Evolutionary conservation across 1,140 invertebrate genomes (phyloP).

Genomic region (Drosophila guanche): DNA sequence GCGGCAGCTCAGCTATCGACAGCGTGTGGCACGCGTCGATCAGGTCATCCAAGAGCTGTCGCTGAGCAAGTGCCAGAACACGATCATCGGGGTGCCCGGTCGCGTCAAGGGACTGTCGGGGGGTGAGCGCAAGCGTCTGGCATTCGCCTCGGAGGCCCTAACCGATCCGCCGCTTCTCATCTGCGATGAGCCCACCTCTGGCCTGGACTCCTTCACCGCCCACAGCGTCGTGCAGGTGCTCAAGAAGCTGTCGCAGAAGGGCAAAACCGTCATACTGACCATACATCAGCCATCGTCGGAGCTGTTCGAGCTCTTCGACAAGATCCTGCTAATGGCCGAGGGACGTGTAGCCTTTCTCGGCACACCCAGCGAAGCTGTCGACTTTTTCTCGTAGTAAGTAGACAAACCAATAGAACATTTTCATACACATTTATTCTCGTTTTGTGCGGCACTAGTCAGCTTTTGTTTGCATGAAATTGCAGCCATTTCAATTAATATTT

Average conservation of each 20-base stretch:
- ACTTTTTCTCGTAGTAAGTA: slow-evolving; percentile 92
- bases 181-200: slow-evolving; percentile 98
- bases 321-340: slow-evolving; percentile 95
- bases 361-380: slow-evolving; percentile 89
- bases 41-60: slow-evolving; percentile 91
- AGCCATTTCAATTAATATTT: too few species aligned
- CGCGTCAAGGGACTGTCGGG: slow-evolving; percentile 96
- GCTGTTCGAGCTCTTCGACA: slow-evolving; percentile 96
- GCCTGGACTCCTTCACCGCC: slow-evolving; percentile 93
- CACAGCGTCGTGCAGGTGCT: slow-evolving; percentile 94
- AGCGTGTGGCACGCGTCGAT: slow-evolving; percentile 93
- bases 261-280: slow-evolving; percentile 96
- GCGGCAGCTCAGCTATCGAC: slow-evolving; percentile 88
- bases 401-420: too few species aligned
- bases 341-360: slow-evolving; percentile 96
- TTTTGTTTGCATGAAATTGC: too few species aligned
- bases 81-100: slow-evolving; percentile 93
- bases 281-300: slow-evolving; percentile 98
- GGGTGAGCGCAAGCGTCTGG: slow-evolving; percentile 97
- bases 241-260: slow-evolving; percentile 90
- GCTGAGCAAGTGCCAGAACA: slow-evolving; percentile 93
- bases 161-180: slow-evolving; percentile 98
- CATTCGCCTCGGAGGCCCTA: slow-evolving; percentile 97
- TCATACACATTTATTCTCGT: too few species aligned
- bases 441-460: too few species aligned